These are phyloP conservation scores for Cyanistes caeruleus DNA, from an alignment of 2,113 vertebrate genomes.

Conservation along the genomic window DNA sequence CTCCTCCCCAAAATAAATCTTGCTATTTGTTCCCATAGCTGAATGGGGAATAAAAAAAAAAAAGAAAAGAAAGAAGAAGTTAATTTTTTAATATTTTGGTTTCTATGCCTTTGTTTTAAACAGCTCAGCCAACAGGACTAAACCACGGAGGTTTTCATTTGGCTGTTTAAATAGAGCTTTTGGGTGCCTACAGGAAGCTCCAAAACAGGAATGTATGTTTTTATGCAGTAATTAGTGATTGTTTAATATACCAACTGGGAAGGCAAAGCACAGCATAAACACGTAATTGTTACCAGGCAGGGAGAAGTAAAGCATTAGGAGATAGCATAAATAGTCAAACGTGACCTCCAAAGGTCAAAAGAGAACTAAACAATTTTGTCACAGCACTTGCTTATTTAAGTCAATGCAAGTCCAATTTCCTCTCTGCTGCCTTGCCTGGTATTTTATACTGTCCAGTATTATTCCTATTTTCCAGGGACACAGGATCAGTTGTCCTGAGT, in stretches of 20 bases:
- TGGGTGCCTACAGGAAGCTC: slow-evolving; percentile 62
- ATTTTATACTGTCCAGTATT: slow-evolving; percentile 51
- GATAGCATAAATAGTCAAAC: slow-evolving; percentile 82
- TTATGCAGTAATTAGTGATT: slow-evolving; percentile 76
- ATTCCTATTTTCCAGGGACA: slow-evolving; percentile 11
- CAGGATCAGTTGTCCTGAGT: background rate
- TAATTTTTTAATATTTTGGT: background rate
- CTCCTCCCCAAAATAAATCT: background rate
- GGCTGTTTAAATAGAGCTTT: background rate
- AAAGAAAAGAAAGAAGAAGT: background rate
- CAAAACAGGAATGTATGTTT: slow-evolving; percentile 69
- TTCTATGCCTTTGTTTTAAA: background rate
- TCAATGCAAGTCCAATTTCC: slow-evolving; percentile 76
- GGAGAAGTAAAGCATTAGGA: slow-evolving; percentile 78
- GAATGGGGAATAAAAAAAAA: background rate
- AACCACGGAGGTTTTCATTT: background rate
- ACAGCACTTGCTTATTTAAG: slow-evolving; percentile 79
- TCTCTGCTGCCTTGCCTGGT: slow-evolving; percentile 47
- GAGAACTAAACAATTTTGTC: slow-evolving; percentile 82
- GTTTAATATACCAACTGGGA: slow-evolving; percentile 74
- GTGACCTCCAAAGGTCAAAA: slow-evolving; percentile 79
- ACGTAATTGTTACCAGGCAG: slow-evolving; percentile 82
- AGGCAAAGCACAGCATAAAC: slow-evolving; percentile 70
- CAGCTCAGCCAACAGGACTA: background rate
- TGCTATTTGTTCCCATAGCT: background rate